phyloP scores from a whole-genome alignment of 2,113 vertebrate genomes.

The Protobothrops mucrosquamatus region DNA sequence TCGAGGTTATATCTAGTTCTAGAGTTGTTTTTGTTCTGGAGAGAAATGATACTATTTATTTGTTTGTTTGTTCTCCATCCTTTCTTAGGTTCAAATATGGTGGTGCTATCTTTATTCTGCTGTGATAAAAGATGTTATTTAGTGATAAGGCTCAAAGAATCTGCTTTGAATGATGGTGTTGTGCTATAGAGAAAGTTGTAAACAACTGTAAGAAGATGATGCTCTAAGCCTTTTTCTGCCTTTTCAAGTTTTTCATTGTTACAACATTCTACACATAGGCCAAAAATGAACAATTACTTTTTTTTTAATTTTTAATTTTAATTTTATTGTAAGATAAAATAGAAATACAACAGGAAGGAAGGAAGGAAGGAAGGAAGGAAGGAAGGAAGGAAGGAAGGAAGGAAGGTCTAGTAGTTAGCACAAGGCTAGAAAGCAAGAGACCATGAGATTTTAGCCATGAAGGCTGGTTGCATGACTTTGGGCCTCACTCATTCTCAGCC shows the following conservation, averaged over 20 bases:
- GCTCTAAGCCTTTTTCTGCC: background rate
- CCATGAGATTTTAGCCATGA: too few relatives aligned
- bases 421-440: too few relatives aligned
- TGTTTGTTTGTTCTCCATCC: background rate
- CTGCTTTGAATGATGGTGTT: background rate
- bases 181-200: background rate
- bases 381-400: too few relatives aligned
- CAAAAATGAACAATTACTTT: background rate
- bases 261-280: background rate
- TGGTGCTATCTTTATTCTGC: background rate
- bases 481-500: too few relatives aligned
- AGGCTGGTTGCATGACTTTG: too few relatives aligned
- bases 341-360: background rate
- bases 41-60: background rate
- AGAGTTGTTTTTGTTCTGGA: background rate
- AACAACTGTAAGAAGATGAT: background rate
- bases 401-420: too few relatives aligned
- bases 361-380: too few relatives aligned
- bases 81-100: background rate
- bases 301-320: background rate
- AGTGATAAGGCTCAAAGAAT: background rate
- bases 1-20: background rate
- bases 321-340: background rate
- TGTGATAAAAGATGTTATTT: constrained; percentile 11
- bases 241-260: background rate